Base-by-base conservation (phyloP, 2,888 invertebrate species). In the Andrena trimmerana region DNA sequence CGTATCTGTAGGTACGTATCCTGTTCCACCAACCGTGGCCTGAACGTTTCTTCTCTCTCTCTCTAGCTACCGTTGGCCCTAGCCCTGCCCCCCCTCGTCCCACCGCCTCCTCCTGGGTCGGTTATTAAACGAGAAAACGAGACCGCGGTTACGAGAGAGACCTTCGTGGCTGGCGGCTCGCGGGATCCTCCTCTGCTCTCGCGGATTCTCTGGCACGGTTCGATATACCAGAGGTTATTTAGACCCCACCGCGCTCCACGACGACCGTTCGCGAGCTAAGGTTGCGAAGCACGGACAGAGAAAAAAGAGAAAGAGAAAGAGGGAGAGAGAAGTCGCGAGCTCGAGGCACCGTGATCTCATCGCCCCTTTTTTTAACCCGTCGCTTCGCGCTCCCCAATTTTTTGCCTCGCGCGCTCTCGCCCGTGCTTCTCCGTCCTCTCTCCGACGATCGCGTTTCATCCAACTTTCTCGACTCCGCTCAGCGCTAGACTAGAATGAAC, bases 181-280 rank as follows among this genome's bases (percentile, higher is more conserved):
- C 78, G 85, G 65, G 36, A 59, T 81, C 84, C 81, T 81, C 79
- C 59, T 69, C 81, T 81, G 79, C 59, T 69, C 68, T 69, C 84
- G 86, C 85, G 86, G 83, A 83, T 85, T 83, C 81, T 62, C 86
- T 83, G 86, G 83, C 85, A 85, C 83, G 73, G 80, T 85, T 86
- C 85, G 83, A 86, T 86, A 85, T 85, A 83, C 85, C 77, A 77
- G 82, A 83, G 85, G 83, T 85, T 86, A 86, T 85, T 86, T 86
- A 83, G 83, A 85, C 86, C 76, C 78, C 29, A 69, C 50, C 63
- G 66, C 52, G 78, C 48, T 63, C 24, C 65, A 72, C 69, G 54
- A 54, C 69, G 67, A 52, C 70, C 57, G 82, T 33, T 66, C 54
- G 63, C 69, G 71, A 81, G 48, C 65, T 54, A 73, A 77, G 66